phyloP scores from a whole-genome alignment of 2,797 vertebrate genomes.

The Neosalanx taihuensis region DNA sequence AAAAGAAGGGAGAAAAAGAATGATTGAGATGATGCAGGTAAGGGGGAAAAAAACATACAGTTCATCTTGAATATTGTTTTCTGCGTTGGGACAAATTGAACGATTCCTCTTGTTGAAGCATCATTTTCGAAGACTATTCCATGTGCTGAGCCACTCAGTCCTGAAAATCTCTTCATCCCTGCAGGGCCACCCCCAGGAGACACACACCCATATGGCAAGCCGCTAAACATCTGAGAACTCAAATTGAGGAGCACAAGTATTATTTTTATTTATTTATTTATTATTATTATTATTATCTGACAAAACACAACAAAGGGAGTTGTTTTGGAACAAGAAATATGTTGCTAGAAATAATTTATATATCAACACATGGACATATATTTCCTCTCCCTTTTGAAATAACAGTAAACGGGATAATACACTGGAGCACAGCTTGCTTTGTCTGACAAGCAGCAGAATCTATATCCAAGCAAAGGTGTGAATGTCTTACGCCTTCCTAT shows the following conservation, averaged over 20 bases:
- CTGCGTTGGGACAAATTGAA: conserved; percentile 40
- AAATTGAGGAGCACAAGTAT: not conserved
- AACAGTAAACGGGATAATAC: not conserved
- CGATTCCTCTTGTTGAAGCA: conserved; percentile 48
- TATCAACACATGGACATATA: conserved; percentile 17
- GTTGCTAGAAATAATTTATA: conserved; percentile 36
- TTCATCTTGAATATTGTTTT: conserved; percentile 42
- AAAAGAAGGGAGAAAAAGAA: conserved; percentile 11
- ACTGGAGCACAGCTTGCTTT: conserved; percentile 17
- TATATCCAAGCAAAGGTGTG: not conserved
- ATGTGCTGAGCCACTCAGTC: conserved; percentile 50
- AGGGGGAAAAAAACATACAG: conserved; percentile 21
- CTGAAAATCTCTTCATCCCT: conserved; percentile 46
- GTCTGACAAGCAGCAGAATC: not conserved
- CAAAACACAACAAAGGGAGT: not conserved
- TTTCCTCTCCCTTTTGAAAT: conserved; percentile 1
- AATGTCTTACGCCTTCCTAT: not conserved
- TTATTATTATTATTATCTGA: not conserved
- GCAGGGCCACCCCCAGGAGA: conserved; percentile 32
- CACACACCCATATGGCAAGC: conserved; percentile 1
- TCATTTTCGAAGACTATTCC: conserved; percentile 44
- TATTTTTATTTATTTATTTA: not conserved
- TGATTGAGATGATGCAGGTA: conserved; percentile 13
- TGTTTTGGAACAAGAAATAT: conserved; percentile 12
- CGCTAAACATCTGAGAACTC: conserved; percentile 1